Percentiles rank a stretch among this genome's conserved stretches.
These are phyloP conservation scores for Crepidodera aurea DNA, from an alignment of 2,888 invertebrate genomes.

Conservation along the genomic window DNA sequence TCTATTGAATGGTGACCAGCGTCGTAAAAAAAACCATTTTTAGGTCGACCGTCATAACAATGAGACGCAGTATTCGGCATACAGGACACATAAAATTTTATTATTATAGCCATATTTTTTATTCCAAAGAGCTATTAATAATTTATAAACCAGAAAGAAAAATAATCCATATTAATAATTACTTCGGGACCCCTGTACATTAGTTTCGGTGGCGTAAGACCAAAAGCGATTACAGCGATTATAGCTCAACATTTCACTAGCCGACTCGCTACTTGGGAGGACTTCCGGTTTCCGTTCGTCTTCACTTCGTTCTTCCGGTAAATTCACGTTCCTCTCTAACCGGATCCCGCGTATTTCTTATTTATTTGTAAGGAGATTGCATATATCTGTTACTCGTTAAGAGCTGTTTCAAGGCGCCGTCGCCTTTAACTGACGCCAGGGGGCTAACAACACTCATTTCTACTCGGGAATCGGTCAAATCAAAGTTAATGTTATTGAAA, in stretches of 20 bases:
- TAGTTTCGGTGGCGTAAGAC: conserved; percentile 41
- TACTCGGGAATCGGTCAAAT: not conserved
- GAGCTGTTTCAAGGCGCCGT: conserved; percentile 31
- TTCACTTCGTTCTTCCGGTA: conserved; percentile 57
- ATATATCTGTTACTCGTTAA: conserved; percentile 48
- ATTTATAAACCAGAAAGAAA: conserved; percentile 33
- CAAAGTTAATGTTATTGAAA: not conserved
- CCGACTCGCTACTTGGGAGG: conserved; percentile 48
- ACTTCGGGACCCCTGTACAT: conserved; percentile 48
- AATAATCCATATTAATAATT: conserved; percentile 35
- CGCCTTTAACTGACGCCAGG: conserved; percentile 22
- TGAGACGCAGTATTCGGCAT: conserved; percentile 17
- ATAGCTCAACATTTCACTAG: conserved; percentile 40
- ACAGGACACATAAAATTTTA: conserved; percentile 29
- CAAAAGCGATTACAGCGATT: conserved; percentile 48
- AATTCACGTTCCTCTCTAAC: conserved; percentile 33
- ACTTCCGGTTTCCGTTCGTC: conserved; percentile 57
- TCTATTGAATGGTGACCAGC: not conserved
- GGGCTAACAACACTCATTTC: conserved; percentile 14
- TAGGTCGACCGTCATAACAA: conserved; percentile 11
- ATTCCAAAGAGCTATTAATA: conserved; percentile 27
- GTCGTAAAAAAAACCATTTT: conserved; percentile 6
- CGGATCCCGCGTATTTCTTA: conserved; percentile 42
- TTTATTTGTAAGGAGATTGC: conserved; percentile 53
- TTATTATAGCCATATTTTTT: conserved; percentile 30